These are phyloP conservation scores for Xiphydria camelus DNA, from an alignment of 2,888 invertebrate genomes.

Conservation along the genomic window DNA sequence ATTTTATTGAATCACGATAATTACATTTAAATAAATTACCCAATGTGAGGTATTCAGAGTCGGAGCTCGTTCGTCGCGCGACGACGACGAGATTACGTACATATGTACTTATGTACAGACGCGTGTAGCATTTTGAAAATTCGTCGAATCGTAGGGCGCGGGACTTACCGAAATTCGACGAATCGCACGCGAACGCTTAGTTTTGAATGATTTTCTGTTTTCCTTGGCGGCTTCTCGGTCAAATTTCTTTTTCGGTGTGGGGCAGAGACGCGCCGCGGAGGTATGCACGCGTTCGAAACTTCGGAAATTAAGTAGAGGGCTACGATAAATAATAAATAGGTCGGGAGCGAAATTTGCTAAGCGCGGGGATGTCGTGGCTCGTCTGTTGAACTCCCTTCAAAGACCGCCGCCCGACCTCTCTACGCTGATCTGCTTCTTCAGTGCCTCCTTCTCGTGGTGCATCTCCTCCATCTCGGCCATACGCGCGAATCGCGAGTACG, in stretches of 20 bases:
- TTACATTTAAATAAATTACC: background rate
- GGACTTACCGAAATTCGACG: too few relatives aligned
- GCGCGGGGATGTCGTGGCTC: background rate
- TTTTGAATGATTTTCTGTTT: too few relatives aligned
- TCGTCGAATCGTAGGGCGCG: too few relatives aligned
- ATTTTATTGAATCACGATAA: conserved; percentile 1
- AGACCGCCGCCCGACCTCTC: conserved; percentile 96
- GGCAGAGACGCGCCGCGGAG: too few relatives aligned
- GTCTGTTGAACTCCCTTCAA: conserved; percentile 65
- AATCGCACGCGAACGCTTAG: too few relatives aligned
- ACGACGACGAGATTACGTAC: background rate
- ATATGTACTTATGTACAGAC: background rate
- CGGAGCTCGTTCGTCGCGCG: background rate
- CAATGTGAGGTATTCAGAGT: background rate
- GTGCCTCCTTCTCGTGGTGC: conserved; percentile 74
- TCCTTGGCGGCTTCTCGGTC: too few relatives aligned
- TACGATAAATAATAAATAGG: conserved; percentile 9
- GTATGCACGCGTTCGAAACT: too few relatives aligned
- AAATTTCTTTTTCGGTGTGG: too few relatives aligned
- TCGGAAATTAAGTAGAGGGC: too few relatives aligned
- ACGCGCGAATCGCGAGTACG: conserved; percentile 92
- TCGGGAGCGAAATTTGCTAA: background rate
- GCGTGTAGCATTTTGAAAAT: too few relatives aligned
- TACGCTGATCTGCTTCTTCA: conserved; percentile 79
- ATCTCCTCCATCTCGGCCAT: conserved; percentile 92